Conservation (phyloP, 2,888 invertebrate genomes). For the Pilophorus perplexus region DNA sequence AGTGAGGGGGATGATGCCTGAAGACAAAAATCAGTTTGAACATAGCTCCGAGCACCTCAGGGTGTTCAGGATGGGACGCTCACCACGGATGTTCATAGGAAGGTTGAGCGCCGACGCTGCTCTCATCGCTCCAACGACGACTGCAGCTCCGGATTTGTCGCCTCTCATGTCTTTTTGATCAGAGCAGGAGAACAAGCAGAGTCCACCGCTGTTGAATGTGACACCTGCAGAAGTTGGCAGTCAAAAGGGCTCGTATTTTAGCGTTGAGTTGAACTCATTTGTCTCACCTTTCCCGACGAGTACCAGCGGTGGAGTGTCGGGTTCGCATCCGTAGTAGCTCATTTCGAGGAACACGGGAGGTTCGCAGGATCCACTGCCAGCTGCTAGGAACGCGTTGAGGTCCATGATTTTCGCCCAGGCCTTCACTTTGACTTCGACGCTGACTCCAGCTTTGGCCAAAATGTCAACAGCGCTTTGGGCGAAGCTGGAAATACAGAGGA, state of each 20-base stretch:
- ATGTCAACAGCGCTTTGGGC: slow-evolving; percentile 66
- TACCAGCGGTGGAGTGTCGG: slow-evolving; percentile 64
- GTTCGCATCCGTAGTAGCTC: slow-evolving; percentile 63
- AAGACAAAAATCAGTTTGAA: too few relatives aligned
- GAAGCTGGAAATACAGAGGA: slow-evolving; percentile 58
- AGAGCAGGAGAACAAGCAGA: slow-evolving; percentile 64
- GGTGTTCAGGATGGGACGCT: neutral
- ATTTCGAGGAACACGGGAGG: slow-evolving; percentile 79
- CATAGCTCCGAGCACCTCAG: too few relatives aligned
- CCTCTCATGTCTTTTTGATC: slow-evolving; percentile 71
- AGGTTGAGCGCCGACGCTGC: slow-evolving; percentile 45
- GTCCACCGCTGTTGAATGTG: slow-evolving; percentile 70
- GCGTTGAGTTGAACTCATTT: too few relatives aligned
- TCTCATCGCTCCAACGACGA: slow-evolving; percentile 44
- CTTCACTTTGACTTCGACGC: slow-evolving; percentile 64
- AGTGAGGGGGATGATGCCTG: slow-evolving; percentile 65
- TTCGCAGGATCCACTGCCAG: slow-evolving; percentile 73
- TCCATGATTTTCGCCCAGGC: slow-evolving; percentile 75
- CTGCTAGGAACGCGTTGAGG: slow-evolving; percentile 76
- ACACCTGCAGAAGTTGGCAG: slow-evolving; percentile 53
- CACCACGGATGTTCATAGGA: slow-evolving; percentile 55
- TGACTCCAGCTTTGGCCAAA: slow-evolving; percentile 59
- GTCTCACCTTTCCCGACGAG: slow-evolving; percentile 62
- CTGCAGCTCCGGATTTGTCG: slow-evolving; percentile 75
- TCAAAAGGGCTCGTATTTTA: neutral